phyloP scores from a whole-genome alignment of 2,797 vertebrate genomes.

The Dicrostonyx torquatus region DNA sequence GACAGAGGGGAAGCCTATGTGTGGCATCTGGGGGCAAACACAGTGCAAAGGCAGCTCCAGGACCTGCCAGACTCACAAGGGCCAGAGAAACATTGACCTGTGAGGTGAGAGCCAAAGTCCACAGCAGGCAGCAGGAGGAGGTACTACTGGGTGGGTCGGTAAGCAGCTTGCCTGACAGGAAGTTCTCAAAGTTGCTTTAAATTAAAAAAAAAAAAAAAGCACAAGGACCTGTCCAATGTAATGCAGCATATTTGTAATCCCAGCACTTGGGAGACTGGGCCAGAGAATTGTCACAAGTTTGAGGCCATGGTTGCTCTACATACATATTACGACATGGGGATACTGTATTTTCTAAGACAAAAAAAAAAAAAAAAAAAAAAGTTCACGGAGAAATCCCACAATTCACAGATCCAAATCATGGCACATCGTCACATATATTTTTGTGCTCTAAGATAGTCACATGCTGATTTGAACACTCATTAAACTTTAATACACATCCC shows the following conservation, averaged over 20 bases:
- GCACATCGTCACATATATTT: background rate
- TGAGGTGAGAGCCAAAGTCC: constrained; percentile 65
- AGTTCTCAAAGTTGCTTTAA: background rate
- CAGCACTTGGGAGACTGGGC: background rate
- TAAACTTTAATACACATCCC: background rate
- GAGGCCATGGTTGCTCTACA: background rate
- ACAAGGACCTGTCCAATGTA: background rate
- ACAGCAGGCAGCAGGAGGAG: background rate
- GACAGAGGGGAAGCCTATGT: background rate
- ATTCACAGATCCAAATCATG: background rate
- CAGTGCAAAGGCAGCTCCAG: background rate
- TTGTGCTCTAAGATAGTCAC: background rate
- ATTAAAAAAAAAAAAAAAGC: background rate
- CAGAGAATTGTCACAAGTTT: background rate
- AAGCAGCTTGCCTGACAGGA: background rate
- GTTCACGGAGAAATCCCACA: background rate
- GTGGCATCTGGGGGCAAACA: background rate
- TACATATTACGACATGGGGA: background rate
- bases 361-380: too few relatives aligned
- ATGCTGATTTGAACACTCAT: background rate
- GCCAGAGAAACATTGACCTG: background rate
- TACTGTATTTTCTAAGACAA: background rate
- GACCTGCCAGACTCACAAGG: constrained; percentile 2
- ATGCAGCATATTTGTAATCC: background rate
- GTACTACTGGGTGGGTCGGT: background rate